Conservation (phyloP, 2,888 invertebrate species). For the Lycia hirtaria region DNA sequence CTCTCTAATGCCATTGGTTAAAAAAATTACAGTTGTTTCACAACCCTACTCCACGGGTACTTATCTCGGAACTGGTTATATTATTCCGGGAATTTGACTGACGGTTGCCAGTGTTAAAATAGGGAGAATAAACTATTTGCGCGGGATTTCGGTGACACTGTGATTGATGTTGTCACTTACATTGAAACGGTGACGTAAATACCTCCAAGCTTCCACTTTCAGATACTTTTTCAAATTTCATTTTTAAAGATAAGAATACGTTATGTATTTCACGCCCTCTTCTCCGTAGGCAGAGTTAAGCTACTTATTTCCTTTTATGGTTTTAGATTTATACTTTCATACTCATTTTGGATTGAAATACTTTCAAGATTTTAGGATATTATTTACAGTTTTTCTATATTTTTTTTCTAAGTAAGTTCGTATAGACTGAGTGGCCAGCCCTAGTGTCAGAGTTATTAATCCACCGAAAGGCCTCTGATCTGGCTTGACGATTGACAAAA, state of each 20-base stretch:
- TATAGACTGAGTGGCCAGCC: no score
- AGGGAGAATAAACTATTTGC: constrained; percentile 62
- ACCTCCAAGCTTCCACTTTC: neutral
- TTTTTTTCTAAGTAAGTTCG: no score
- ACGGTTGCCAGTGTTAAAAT: constrained; percentile 45
- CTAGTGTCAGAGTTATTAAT: no score
- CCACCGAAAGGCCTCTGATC: no score
- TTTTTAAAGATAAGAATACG: constrained; percentile 6
- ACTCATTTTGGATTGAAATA: no score
- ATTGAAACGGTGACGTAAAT: constrained; percentile 41
- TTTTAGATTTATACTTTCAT: no score
- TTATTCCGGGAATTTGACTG: constrained; percentile 68
- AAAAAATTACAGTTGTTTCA: neutral
- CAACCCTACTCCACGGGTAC: constrained; percentile 32
- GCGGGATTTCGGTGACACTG: constrained; percentile 62
- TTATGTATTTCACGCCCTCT: constrained; percentile 3
- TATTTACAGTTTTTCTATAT: no score
- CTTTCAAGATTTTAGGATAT: no score
- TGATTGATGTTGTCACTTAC: constrained; percentile 70
- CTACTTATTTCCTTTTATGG: neutral
- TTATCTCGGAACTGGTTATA: constrained; percentile 42
- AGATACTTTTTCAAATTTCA: neutral
- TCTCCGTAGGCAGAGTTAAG: neutral
- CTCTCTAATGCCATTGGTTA: no score
- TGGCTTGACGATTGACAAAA: no score